phyloP scores from a whole-genome alignment of 2,797 vertebrate genomes.

The Platalea minor region DNA sequence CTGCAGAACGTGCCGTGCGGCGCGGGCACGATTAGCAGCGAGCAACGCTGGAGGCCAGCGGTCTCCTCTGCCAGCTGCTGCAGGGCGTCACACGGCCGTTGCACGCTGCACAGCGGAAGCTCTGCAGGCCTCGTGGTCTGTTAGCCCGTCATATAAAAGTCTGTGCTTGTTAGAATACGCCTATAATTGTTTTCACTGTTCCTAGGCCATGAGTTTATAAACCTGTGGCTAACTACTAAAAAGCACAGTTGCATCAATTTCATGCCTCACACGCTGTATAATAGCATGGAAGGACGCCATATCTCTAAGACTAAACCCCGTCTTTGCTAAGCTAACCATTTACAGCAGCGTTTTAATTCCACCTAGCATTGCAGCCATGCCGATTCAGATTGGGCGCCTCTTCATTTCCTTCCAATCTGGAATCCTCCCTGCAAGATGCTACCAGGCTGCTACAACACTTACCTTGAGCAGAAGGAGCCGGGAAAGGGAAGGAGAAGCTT shows the following conservation, averaged over 20 bases:
- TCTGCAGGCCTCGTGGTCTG: not conserved
- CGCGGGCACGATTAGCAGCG: not conserved
- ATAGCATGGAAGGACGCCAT: not conserved
- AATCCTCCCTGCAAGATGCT: not conserved
- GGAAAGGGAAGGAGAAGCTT: not conserved
- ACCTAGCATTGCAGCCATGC: not conserved
- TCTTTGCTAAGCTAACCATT: not conserved
- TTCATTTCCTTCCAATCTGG: not conserved
- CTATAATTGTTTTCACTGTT: not conserved
- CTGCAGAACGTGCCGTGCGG: rapidly evolving
- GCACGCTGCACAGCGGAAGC: not conserved
- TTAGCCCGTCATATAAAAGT: not conserved
- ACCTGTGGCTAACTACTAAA: not conserved
- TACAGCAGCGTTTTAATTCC: not conserved
- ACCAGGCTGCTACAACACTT: not conserved
- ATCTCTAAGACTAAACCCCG: not conserved
- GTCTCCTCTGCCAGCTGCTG: not conserved
- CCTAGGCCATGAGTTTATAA: not conserved
- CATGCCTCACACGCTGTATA: not conserved
- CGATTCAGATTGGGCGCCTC: not conserved
- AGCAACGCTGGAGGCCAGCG: not conserved
- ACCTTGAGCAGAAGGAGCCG: constrained; percentile 2
- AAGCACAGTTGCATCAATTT: not conserved
- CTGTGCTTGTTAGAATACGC: not conserved
- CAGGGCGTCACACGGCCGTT: not conserved